Evolutionary conservation across 92 coral and sea anemone species (phyloP).

Genomic region (Zoanthus sociatus): DNA sequence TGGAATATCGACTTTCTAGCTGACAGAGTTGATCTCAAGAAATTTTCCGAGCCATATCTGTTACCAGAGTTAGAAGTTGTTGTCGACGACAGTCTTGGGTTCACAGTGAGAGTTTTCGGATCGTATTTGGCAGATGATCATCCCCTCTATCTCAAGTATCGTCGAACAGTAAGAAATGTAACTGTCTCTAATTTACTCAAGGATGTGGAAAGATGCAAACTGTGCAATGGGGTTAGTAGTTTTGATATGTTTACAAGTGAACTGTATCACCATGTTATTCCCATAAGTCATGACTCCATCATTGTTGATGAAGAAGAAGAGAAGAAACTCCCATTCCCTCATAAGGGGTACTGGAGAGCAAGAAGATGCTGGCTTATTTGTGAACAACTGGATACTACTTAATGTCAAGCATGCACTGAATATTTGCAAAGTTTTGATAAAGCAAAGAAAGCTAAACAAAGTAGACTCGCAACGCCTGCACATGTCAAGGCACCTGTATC

Average conservation of each 20-base stretch:
- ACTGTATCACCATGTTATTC: slow-evolving; percentile 65
- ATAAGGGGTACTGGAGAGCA: too few relatives aligned
- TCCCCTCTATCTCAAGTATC: slow-evolving; percentile 53
- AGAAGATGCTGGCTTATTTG: too few relatives aligned
- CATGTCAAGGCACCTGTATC: slow-evolving; percentile 10
- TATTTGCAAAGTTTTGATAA: too few relatives aligned
- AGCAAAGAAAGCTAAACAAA: too few relatives aligned
- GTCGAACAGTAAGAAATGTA: slow-evolving; percentile 52
- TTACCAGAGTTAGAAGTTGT: slow-evolving; percentile 63
- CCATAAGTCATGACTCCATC: slow-evolving; percentile 37
- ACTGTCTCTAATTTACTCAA: slow-evolving; percentile 63
- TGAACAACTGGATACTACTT: too few relatives aligned
- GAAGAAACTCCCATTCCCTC: too few relatives aligned
- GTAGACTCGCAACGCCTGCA: neutral
- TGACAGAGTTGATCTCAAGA: slow-evolving; percentile 51
- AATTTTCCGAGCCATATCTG: slow-evolving; percentile 49
- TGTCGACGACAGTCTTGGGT: slow-evolving; percentile 73
- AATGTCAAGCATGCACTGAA: too few relatives aligned
- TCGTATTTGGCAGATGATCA: slow-evolving; percentile 68
- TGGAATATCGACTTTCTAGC: slow-evolving; percentile 50
- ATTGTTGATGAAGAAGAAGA: slow-evolving; percentile 9
- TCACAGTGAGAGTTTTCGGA: slow-evolving; percentile 72
- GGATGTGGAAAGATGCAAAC: slow-evolving; percentile 44
- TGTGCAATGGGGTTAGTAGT: slow-evolving; percentile 55
- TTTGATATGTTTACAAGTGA: slow-evolving; percentile 3